A percentile compares a stretch with the other conserved stretches of the same genome.
Conservation (phyloP, 2,797 vertebrate genomes). For the Amniataba percoides region DNA sequence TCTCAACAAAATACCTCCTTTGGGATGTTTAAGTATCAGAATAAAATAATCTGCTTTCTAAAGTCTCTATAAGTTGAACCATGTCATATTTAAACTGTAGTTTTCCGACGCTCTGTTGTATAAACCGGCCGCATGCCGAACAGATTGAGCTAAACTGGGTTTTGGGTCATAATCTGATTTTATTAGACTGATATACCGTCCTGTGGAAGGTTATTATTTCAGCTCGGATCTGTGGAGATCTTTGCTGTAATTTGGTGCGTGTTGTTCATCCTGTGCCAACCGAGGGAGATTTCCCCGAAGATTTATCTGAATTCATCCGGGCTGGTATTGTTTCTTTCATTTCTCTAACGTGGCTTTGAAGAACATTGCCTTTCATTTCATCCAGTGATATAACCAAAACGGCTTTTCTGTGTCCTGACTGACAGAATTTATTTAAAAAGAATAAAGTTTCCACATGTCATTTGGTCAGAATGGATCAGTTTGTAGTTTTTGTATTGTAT, state of each 20-base stretch:
- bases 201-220: conserved; percentile 47
- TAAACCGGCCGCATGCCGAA: neutral
- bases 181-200: conserved; percentile 47
- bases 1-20: neutral
- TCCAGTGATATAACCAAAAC: neutral
- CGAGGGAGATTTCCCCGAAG: conserved; percentile 24
- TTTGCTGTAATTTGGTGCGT: conserved; percentile 34
- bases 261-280: conserved; percentile 18
- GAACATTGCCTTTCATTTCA: conserved; percentile 10
- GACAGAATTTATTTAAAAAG: neutral
- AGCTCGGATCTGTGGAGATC: conserved; percentile 28
- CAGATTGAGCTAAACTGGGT: conserved; percentile 59
- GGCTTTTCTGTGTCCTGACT: neutral
- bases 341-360: neutral
- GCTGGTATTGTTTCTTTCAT: neutral
- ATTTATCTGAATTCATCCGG: conserved; percentile 10
- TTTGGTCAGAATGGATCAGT: neutral
- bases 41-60: neutral
- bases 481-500: neutral
- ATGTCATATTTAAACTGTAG: neutral
- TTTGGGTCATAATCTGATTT: conserved; percentile 53
- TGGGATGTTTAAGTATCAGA: neutral
- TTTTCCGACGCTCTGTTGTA: conserved; percentile 24
- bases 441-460: neutral
- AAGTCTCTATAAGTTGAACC: neutral